These are phyloP conservation scores for Anguilla rostrata DNA, from an alignment of 2,113 vertebrate genomes.

Conservation along the genomic window DNA sequence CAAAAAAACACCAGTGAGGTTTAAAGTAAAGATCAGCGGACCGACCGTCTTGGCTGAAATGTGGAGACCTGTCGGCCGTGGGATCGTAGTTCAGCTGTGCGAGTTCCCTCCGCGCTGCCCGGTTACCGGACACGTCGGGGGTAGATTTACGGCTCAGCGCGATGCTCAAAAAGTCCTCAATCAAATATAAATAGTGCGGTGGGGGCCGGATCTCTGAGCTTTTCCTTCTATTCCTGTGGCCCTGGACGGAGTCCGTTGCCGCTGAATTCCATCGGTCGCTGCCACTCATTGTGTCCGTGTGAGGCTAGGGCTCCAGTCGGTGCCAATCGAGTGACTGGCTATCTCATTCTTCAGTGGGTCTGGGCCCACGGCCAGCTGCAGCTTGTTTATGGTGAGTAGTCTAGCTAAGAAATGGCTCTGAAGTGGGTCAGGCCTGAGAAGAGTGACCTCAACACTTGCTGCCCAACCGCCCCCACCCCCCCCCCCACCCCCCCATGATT, in stretches of 20 bases:
- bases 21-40: neutral
- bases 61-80: neutral
- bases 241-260: neutral
- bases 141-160: neutral
- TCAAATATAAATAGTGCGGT: neutral
- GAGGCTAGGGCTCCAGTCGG: slow-evolving; percentile 22
- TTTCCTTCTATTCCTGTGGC: slow-evolving; percentile 11
- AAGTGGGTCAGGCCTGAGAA: slow-evolving; percentile 44
- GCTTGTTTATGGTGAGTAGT: slow-evolving; percentile 43
- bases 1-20: neutral
- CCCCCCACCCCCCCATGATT: neutral
- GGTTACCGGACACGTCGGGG: neutral
- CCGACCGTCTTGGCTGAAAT: neutral
- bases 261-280: slow-evolving; percentile 23
- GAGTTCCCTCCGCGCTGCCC: neutral
- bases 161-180: neutral
- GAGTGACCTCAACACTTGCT: slow-evolving; percentile 11
- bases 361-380: slow-evolving; percentile 36
- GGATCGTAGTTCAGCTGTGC: neutral
- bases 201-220: neutral
- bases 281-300: slow-evolving; percentile 25
- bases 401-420: slow-evolving; percentile 43
- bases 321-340: slow-evolving; percentile 32
- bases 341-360: neutral
- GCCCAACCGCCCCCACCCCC: neutral